These are phyloP conservation scores for Meteorus colon DNA, from an alignment of 2,888 invertebrate genomes.

Conservation along the genomic window DNA sequence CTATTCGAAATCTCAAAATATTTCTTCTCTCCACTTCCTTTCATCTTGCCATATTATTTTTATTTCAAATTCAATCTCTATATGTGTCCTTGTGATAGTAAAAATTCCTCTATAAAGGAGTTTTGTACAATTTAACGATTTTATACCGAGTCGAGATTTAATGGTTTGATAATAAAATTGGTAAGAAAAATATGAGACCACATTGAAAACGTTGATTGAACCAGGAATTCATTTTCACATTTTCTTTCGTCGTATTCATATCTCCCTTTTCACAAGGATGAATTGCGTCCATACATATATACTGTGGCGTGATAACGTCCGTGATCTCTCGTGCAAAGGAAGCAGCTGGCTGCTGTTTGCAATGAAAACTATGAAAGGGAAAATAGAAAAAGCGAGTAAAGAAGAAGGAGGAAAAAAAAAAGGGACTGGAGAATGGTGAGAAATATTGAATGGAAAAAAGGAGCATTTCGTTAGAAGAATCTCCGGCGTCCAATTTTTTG, in stretches of 20 bases:
- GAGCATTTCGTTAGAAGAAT: conserved; percentile 35
- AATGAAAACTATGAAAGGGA: not conserved
- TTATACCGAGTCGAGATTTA: conserved; percentile 20
- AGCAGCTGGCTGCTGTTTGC: conserved; percentile 4
- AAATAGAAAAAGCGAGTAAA: not conserved
- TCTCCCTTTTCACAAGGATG: not conserved
- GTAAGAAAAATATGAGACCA: conserved; percentile 24
- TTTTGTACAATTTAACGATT: conserved; percentile 15
- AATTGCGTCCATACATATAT: not conserved
- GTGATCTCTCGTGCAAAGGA: conserved; percentile 3
- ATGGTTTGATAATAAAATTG: conserved; percentile 28
- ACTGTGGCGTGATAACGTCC: conserved; percentile 2
- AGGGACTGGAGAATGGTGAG: conserved; percentile 43
- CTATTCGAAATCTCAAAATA: not conserved
- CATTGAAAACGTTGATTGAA: conserved; percentile 32
- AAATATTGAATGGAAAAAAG: conserved; percentile 31
- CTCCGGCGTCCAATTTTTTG: conserved; percentile 58
- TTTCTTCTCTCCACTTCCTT: not conserved
- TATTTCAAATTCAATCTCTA: not conserved
- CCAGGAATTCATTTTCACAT: conserved; percentile 31
- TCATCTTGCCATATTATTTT: not conserved
- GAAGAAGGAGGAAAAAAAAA: not conserved
- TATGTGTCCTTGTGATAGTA: not conserved
- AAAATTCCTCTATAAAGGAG: conserved; percentile 13
- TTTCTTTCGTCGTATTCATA: conserved; percentile 12